Evolutionary conservation across 92 coral and sea anemone genomes (phyloP).

Genomic region (Galaxea fascicularis): DNA sequence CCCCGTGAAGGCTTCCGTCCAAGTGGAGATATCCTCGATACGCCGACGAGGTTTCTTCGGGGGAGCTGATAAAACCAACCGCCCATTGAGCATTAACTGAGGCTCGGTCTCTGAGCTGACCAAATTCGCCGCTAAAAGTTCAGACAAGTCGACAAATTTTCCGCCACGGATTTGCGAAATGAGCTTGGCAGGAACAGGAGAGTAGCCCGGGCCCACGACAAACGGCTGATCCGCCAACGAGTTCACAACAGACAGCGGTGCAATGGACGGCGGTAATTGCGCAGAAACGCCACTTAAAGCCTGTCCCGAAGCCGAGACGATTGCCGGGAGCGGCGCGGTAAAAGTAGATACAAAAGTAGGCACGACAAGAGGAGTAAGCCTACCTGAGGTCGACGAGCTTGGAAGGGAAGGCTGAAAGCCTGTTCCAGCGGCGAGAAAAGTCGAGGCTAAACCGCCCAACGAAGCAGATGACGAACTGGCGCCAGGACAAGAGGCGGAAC

Average conservation of each 20-base stretch:
- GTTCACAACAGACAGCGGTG: not conserved
- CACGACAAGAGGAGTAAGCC: not conserved
- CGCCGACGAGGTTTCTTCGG: not conserved
- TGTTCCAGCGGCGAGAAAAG: not conserved
- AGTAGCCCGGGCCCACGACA: not conserved
- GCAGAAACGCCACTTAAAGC: not conserved
- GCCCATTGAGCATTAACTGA: not conserved
- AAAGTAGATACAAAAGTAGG: not conserved
- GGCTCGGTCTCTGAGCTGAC: constrained; percentile 22
- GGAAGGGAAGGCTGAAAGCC: constrained; percentile 4
- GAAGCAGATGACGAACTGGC: not conserved
- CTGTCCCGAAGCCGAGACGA: not conserved
- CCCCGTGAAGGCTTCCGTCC: not conserved
- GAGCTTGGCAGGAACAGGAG: constrained; percentile 25
- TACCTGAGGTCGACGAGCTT: constrained; percentile 2
- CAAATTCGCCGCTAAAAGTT: constrained; percentile 13
- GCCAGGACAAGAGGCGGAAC: not conserved
- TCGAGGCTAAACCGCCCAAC: not conserved
- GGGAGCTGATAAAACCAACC: constrained; percentile 6
- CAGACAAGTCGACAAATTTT: constrained; percentile 27
- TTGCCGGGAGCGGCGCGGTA: not conserved
- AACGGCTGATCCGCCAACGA: constrained; percentile 13
- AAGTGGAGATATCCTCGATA: not conserved
- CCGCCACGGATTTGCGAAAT: not conserved
- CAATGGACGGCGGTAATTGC: not conserved